phyloP scores from a whole-genome alignment of 2,888 invertebrate species.

The Pseudococcus viburni region DNA sequence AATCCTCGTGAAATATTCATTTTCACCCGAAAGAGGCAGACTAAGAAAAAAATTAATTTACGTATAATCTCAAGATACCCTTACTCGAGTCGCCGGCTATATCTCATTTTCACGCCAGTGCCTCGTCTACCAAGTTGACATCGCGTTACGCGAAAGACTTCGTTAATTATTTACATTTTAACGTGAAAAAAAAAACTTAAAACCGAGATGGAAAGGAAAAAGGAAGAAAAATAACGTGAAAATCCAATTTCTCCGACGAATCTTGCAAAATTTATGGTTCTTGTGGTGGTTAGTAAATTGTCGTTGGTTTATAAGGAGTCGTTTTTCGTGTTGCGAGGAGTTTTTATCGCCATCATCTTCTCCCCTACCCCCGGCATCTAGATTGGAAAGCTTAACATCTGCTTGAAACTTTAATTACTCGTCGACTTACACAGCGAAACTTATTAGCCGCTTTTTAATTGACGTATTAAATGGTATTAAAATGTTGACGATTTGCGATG shows the following conservation, averaged over 20 bases:
- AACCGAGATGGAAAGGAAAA: background rate
- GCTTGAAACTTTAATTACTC: conserved; percentile 44
- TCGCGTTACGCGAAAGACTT: background rate
- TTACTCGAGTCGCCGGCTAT: background rate
- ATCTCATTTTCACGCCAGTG: background rate
- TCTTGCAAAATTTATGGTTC: conserved; percentile 29
- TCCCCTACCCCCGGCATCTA: background rate
- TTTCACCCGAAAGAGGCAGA: background rate
- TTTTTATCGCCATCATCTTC: background rate
- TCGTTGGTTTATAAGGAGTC: background rate
- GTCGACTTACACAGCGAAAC: background rate
- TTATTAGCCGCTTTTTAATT: conserved; percentile 33
- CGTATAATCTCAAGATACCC: conserved; percentile 31
- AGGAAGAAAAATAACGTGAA: background rate
- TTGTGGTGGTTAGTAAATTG: conserved; percentile 17
- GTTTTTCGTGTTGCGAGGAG: background rate
- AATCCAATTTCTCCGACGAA: conserved; percentile 29
- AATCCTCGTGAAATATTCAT: conserved; percentile 27
- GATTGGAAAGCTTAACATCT: conserved; percentile 21
- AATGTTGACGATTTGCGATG: background rate
- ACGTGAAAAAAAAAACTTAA: too few relatives aligned
- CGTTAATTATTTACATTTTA: conserved; percentile 44
- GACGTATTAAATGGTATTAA: conserved; percentile 49
- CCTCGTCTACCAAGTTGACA: background rate
- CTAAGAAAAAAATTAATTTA: conserved; percentile 21